Conservation (phyloP, 2,888 invertebrate genomes). For the Phyllotreta striolata region DNA sequence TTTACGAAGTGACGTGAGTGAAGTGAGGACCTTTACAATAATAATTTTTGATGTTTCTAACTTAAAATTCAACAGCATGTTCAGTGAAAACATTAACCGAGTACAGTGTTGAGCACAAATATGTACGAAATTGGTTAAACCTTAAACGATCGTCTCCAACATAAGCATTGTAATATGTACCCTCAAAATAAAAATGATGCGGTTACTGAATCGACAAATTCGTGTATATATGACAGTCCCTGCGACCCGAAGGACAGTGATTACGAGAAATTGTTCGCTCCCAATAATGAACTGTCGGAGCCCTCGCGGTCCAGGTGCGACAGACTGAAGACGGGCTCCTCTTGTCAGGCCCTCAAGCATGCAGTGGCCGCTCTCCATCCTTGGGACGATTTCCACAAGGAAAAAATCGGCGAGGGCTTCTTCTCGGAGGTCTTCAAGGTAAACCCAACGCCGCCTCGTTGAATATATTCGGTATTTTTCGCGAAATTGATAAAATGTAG, state of each 20-base stretch:
- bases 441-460: constrained; percentile 55
- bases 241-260: constrained; percentile 59
- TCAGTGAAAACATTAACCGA: constrained; percentile 47
- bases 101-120: constrained; percentile 53
- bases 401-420: constrained; percentile 94
- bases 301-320: constrained; percentile 60
- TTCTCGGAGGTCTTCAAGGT: constrained; percentile 99
- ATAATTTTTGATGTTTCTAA: constrained; percentile 28
- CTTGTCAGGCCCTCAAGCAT: constrained; percentile 89
- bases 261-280: constrained; percentile 58
- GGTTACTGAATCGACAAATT: constrained; percentile 49
- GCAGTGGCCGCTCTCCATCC: constrained; percentile 92
- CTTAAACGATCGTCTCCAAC: constrained; percentile 50
- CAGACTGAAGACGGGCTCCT: constrained; percentile 73
- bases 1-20: constrained; percentile 39
- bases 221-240: constrained; percentile 60
- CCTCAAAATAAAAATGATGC: constrained; percentile 52
- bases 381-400: constrained; percentile 91
- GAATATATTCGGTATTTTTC: constrained; percentile 22
- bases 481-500: constrained; percentile 37
- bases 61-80: constrained; percentile 50
- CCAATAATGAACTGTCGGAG: constrained; percentile 60
- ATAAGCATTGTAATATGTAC: constrained; percentile 51
- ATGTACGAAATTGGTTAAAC: constrained; percentile 62
- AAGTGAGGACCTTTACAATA: constrained; percentile 31